Percentiles rank a stretch among this genome's conserved stretches.
phyloP scores from a whole-genome alignment of 1,140 invertebrate species.

The Achroia grisella region DNA sequence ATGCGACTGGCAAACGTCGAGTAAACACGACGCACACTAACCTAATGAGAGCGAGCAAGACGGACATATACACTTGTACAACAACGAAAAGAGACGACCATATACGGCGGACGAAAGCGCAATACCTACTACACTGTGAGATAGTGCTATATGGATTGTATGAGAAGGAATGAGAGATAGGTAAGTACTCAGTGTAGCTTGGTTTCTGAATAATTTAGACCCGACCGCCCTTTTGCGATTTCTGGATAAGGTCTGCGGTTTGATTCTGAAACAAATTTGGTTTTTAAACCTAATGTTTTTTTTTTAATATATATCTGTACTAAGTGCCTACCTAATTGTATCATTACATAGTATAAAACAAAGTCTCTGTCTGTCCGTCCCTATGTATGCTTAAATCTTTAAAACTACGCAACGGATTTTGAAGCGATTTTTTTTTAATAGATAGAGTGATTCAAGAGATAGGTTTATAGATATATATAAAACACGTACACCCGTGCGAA shows the following conservation, averaged over 20 bases:
- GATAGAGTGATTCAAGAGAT: too few relatives aligned
- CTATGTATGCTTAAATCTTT: too few relatives aligned
- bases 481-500: too few relatives aligned
- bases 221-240: slow-evolving; percentile 47
- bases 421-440: too few relatives aligned
- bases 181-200: slow-evolving; percentile 48
- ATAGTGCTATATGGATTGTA: slow-evolving; percentile 15
- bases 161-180: slow-evolving; percentile 22
- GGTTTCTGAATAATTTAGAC: slow-evolving; percentile 58
- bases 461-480: too few relatives aligned
- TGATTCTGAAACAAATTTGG: background rate
- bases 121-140: slow-evolving; percentile 38
- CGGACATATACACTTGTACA: background rate
- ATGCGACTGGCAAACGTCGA: slow-evolving; percentile 5
- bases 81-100: slow-evolving; percentile 30
- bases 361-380: too few relatives aligned
- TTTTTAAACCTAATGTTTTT: background rate
- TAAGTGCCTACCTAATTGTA: too few relatives aligned
- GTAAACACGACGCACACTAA: slow-evolving; percentile 2
- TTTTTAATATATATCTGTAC: background rate
- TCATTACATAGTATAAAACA: too few relatives aligned
- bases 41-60: slow-evolving; percentile 2
- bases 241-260: background rate
- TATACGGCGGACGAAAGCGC: slow-evolving; percentile 61
- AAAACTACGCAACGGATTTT: too few relatives aligned